A percentile compares a stretch with the other conserved stretches of the same genome.
Evolutionary conservation across 2,797 vertebrate species (phyloP).

Genomic region (Pseudopleuronectes americanus): DNA sequence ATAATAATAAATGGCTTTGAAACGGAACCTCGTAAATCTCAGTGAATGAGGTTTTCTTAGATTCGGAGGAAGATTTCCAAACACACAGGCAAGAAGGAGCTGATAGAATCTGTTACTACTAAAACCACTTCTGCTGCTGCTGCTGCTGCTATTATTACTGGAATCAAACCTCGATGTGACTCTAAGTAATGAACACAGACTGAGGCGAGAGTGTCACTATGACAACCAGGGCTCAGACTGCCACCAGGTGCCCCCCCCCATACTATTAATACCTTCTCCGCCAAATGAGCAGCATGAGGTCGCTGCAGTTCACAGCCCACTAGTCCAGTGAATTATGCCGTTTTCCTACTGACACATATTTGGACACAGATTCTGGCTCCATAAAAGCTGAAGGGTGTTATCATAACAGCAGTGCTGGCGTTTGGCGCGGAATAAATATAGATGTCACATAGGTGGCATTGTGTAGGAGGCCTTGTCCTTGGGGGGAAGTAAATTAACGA

Average conservation of each 20-base stretch:
- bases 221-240: conserved; percentile 39
- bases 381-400: conserved; percentile 7
- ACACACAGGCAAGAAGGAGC: not conserved
- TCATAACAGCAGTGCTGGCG: conserved; percentile 12
- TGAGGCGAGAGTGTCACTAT: conserved; percentile 38
- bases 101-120: not conserved
- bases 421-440: conserved; percentile 1
- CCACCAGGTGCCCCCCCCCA: conserved; percentile 28
- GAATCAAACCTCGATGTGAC: conserved; percentile 18
- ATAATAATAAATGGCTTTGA: not conserved
- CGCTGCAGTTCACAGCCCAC: not conserved
- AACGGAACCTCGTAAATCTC: no score
- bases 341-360: conserved; percentile 1
- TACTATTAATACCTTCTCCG: conserved; percentile 43
- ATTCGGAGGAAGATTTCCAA: no score
- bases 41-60: no score
- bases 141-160: not conserved
- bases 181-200: conserved; percentile 34
- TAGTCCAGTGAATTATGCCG: conserved; percentile 10
- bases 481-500: not conserved
- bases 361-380: not conserved
- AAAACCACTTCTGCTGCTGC: not conserved
- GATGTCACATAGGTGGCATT: not conserved
- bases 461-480: not conserved
- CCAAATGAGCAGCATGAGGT: conserved; percentile 37